These are phyloP conservation scores for Oophaga pumilio DNA, from an alignment of 2,113 vertebrate species.

Conservation along the genomic window DNA sequence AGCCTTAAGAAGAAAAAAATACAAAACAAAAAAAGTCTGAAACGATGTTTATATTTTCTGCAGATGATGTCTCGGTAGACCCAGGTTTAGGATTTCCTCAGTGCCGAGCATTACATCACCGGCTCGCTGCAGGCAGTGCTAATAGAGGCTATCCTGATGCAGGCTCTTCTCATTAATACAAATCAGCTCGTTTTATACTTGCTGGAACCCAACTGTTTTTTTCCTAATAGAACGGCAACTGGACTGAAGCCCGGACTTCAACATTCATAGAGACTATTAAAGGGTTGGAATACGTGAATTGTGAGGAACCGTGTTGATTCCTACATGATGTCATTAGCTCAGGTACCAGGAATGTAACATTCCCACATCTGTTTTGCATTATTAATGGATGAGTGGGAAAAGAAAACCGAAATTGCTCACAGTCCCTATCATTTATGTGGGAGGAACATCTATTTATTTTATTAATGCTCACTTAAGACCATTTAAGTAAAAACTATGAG, in stretches of 20 bases:
- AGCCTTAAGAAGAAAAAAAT: slow-evolving; percentile 69
- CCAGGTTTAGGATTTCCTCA: neutral
- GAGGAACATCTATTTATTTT: slow-evolving; percentile 76
- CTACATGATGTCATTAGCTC: slow-evolving; percentile 79
- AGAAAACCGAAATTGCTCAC: slow-evolving; percentile 68
- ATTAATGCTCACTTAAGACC: slow-evolving; percentile 71
- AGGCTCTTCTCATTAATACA: neutral
- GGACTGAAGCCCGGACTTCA: slow-evolving; percentile 12
- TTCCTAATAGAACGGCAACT: neutral
- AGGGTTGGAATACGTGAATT: slow-evolving; percentile 65
- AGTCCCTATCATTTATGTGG: slow-evolving; percentile 77
- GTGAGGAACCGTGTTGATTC: slow-evolving; percentile 72
- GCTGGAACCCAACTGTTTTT: neutral
- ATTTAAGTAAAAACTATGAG: slow-evolving; percentile 65
- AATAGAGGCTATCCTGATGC: neutral
- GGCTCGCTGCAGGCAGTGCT: neutral
- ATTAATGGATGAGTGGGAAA: slow-evolving; percentile 68
- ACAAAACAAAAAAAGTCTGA: neutral
- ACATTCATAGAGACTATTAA: neutral
- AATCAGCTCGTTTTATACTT: neutral
- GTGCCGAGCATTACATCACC: neutral
- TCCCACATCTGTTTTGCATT: slow-evolving; percentile 89
- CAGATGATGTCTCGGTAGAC: neutral
- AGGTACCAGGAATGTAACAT: slow-evolving; percentile 84
- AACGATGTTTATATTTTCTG: neutral